Conservation (phyloP, 1,140 invertebrate species). For the Reticulitermes speratus region DNA sequence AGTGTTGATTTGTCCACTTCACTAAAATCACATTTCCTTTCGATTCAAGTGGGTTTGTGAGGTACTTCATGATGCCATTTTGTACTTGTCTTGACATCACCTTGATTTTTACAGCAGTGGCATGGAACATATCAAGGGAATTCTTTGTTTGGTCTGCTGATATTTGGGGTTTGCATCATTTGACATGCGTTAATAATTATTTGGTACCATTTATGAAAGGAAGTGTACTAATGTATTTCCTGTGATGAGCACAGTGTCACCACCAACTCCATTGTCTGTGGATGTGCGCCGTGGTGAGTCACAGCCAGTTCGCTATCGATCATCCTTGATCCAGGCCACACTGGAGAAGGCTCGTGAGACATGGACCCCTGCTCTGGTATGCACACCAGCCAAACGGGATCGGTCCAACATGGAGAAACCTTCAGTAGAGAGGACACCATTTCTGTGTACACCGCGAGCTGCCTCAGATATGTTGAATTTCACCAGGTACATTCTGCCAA, state of each 20-base stretch:
- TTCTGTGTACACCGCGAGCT: constrained; percentile 23
- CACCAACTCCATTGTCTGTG: constrained; percentile 46
- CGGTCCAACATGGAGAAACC: constrained; percentile 7
- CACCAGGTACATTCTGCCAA: background rate
- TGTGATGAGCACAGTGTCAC: constrained; percentile 36
- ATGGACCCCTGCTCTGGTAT: constrained; percentile 26
- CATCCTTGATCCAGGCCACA: constrained; percentile 32
- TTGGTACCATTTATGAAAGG: too few species aligned
- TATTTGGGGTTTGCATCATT: too few species aligned
- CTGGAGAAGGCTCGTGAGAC: constrained; percentile 34
- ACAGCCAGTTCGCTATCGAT: constrained; percentile 24
- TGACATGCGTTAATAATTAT: too few species aligned
- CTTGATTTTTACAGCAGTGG: too few species aligned
- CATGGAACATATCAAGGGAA: too few species aligned
- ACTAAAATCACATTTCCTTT: too few species aligned
- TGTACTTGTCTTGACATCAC: too few species aligned
- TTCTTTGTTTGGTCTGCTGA: too few species aligned
- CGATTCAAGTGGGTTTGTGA: too few species aligned
- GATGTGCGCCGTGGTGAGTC: constrained; percentile 39
- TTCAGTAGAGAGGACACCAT: constrained; percentile 21
- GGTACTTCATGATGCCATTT: too few species aligned
- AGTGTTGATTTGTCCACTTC: too few species aligned
- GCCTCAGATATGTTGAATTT: background rate
- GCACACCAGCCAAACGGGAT: constrained; percentile 12
- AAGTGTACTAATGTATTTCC: too few species aligned